Evolutionary conservation across 2,888 invertebrate genomes (phyloP).

Genomic region (Drosophila acutilabella): DNA sequence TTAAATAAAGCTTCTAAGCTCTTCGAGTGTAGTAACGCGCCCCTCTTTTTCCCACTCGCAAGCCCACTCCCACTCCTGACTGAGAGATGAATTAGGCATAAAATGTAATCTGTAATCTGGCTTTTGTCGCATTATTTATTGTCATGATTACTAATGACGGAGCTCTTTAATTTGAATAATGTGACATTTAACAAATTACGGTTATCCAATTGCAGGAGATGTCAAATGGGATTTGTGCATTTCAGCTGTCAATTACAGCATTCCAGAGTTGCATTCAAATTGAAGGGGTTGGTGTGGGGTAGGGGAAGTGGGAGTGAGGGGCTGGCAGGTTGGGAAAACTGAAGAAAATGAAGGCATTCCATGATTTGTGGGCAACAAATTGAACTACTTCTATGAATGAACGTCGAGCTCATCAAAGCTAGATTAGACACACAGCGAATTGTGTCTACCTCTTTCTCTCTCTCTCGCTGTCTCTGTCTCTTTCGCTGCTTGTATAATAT

Average conservation of each 20-base stretch:
- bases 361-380: constrained; percentile 53
- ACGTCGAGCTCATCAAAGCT: constrained; percentile 53
- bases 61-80: no score
- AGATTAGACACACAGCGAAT: constrained; percentile 56
- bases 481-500: not conserved
- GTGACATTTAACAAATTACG: constrained; percentile 53
- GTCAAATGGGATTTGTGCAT: constrained; percentile 60
- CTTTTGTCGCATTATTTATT: constrained; percentile 38
- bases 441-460: constrained; percentile 11
- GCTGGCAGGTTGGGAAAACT: not conserved
- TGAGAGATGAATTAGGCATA: not conserved
- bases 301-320: not conserved
- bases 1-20: not conserved
- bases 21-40: no score
- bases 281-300: not conserved
- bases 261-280: constrained; percentile 18
- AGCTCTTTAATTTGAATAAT: constrained; percentile 51
- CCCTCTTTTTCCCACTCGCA: no score
- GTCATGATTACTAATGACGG: constrained; percentile 43
- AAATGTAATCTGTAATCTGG: constrained; percentile 20
- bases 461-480: not conserved
- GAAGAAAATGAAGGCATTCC: not conserved
- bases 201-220: constrained; percentile 34
- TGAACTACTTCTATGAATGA: constrained; percentile 58
- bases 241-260: constrained; percentile 63